These are phyloP conservation scores for Malurus cyaneus DNA, from an alignment of 2,113 vertebrate species.

Conservation along the genomic window DNA sequence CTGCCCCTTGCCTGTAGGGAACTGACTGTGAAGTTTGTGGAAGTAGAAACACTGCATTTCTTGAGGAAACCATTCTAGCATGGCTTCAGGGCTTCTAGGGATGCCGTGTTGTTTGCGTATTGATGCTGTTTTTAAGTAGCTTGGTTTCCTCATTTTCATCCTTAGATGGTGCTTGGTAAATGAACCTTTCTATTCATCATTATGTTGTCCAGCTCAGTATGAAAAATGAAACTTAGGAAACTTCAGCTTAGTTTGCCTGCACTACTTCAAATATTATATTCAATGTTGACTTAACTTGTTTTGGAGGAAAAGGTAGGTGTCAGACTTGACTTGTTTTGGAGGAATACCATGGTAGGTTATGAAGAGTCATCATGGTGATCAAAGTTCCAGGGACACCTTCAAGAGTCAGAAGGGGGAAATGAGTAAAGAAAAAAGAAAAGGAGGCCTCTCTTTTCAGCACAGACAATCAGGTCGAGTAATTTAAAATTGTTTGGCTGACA, in stretches of 20 bases:
- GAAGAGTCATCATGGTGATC: background rate
- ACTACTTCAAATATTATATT: background rate
- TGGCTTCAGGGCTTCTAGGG: background rate
- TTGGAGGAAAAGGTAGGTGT: background rate
- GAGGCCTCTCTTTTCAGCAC: background rate
- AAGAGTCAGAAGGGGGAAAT: background rate
- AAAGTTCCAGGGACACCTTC: background rate
- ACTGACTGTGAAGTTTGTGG: background rate
- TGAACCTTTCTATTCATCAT: background rate
- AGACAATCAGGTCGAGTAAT: background rate
- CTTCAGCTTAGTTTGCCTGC: background rate
- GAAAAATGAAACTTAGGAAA: background rate
- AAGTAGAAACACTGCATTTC: background rate
- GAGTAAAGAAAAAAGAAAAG: background rate
- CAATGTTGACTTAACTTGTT: background rate
- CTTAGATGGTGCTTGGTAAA: background rate
- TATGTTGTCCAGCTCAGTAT: background rate
- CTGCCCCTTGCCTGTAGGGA: background rate
- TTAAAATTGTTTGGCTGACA: background rate
- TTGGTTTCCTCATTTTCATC: background rate
- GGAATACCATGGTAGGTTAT: background rate
- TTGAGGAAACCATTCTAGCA: background rate
- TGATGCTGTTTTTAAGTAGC: background rate
- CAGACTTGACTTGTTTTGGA: background rate
- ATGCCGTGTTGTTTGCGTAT: background rate